These are phyloP conservation scores for Phenganax marumi DNA, from an alignment of 92 coral and sea anemone genomes.

Conservation along the genomic window DNA sequence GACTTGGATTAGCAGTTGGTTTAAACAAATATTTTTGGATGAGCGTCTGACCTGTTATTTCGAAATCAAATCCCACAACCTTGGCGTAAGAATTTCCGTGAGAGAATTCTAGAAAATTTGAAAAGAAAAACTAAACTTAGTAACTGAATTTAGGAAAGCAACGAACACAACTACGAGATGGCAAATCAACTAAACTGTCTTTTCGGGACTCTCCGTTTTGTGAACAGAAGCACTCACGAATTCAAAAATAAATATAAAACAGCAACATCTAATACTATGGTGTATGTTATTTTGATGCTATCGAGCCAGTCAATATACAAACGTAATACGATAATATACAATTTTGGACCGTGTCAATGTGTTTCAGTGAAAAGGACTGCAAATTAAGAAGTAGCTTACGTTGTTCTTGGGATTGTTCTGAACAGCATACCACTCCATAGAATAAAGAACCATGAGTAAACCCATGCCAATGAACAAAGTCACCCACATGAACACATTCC, in stretches of 20 bases:
- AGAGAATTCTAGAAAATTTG: conserved; percentile 13
- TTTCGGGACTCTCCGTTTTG: background rate
- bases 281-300: no score
- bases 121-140: background rate
- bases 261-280: no score
- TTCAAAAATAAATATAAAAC: no score
- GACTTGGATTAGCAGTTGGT: no score
- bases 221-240: no score
- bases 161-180: background rate
- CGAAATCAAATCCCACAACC: conserved; percentile 20
- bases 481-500: conserved; percentile 97
- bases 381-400: conserved; percentile 61
- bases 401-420: conserved; percentile 79
- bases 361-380: background rate
- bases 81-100: conserved; percentile 34
- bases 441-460: conserved; percentile 84
- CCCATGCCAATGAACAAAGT: conserved; percentile 88
- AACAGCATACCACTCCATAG: conserved; percentile 88
- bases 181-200: conserved; percentile 22
- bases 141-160: background rate
- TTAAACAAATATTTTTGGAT: background rate
- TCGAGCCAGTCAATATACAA: background rate
- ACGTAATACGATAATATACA: background rate
- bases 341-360: background rate
- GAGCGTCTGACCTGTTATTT: background rate